Conservation (phyloP, 2,113 vertebrate genomes). For the Puntigrus tetrazona region DNA sequence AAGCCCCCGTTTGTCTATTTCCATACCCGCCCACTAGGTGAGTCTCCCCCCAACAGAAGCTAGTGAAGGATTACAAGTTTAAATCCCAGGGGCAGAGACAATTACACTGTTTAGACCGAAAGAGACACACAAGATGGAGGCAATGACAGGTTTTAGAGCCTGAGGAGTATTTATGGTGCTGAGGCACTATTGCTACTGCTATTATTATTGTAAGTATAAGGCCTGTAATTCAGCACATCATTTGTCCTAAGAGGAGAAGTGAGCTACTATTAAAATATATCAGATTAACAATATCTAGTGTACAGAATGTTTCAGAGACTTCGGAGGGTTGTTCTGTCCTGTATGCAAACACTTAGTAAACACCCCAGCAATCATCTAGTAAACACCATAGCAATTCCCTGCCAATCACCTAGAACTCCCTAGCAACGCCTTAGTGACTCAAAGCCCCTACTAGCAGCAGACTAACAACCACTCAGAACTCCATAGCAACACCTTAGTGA, state of each 20-base stretch:
- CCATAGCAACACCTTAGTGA: no score
- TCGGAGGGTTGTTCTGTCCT: not conserved
- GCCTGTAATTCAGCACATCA: not conserved
- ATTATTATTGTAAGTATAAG: not conserved
- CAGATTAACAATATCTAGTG: not conserved
- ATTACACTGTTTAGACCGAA: constrained; percentile 23
- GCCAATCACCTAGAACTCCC: no score
- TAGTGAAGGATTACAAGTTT: constrained; percentile 31
- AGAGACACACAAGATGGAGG: not conserved
- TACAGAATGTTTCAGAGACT: not conserved
- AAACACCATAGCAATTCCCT: no score
- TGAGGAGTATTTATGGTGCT: not conserved
- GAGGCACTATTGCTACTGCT: not conserved
- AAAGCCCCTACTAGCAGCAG: no score
- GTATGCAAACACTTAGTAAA: no score
- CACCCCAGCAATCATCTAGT: no score
- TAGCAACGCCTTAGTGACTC: no score
- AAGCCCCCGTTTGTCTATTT: constrained; percentile 47
- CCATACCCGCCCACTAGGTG: constrained; percentile 32
- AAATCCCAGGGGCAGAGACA: constrained; percentile 35
- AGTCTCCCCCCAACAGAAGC: constrained; percentile 29
- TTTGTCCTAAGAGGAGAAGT: not conserved
- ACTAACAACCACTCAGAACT: no score
- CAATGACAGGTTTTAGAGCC: constrained; percentile 6
- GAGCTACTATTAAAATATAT: not conserved